Percentiles rank a stretch among this genome's conserved stretches.
Conservation (phyloP, 2,888 invertebrate species). For the Chironomus tentans region DNA sequence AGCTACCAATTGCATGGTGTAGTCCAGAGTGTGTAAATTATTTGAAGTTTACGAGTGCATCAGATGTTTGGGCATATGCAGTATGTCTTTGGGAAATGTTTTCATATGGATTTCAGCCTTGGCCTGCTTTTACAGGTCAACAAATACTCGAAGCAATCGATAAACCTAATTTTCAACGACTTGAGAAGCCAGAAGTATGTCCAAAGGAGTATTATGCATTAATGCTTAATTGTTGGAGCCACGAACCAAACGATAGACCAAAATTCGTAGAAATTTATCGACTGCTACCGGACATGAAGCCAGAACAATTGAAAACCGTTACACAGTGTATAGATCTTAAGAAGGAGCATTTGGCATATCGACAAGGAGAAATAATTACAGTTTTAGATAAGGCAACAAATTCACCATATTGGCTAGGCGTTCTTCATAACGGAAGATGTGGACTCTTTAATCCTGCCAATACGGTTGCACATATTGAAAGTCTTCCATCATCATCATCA, state of each 20-base stretch:
- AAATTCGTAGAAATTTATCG: conserved; percentile 78
- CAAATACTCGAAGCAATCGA: conserved; percentile 95
- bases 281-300: conserved; percentile 73
- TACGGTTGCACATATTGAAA: conserved; percentile 76
- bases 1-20: conserved; percentile 98
- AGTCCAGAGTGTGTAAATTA: conserved; percentile 97
- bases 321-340: conserved; percentile 43
- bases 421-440: conserved; percentile 78
- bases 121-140: conserved; percentile 88
- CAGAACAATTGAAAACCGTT: conserved; percentile 86
- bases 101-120: conserved; percentile 96
- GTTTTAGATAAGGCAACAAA: conserved; percentile 76
- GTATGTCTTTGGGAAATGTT: conserved; percentile 99
- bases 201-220: conserved; percentile 84
- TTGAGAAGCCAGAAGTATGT: conserved; percentile 91
- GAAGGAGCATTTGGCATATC: conserved; percentile 70
- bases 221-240: conserved; percentile 96
- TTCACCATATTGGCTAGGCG: conserved; percentile 80
- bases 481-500: conserved; percentile 39
- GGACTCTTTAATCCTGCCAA: conserved; percentile 86
- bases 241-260: conserved; percentile 79
- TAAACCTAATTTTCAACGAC: conserved; percentile 76
- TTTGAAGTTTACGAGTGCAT: conserved; percentile 89
- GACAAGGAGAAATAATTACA: conserved; percentile 83
- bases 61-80: conserved; percentile 97